phyloP scores from a whole-genome alignment of 2,888 invertebrate species.

The Sphecodes monilicornis region DNA sequence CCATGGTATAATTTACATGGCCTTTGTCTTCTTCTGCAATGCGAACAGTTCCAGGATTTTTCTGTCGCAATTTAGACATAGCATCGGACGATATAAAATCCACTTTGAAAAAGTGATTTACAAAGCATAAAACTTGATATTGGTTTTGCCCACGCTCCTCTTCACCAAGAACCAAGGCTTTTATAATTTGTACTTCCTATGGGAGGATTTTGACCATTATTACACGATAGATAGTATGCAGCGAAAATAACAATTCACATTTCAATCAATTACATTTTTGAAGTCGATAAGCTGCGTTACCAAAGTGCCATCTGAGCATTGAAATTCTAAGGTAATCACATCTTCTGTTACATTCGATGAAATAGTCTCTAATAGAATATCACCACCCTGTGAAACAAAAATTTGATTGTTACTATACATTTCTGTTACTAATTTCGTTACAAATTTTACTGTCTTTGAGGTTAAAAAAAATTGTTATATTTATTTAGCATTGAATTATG shows the following conservation, averaged over 20 bases:
- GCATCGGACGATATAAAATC: constrained; percentile 98
- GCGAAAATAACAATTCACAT: neutral
- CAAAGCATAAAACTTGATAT: constrained; percentile 96
- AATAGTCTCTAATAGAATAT: constrained; percentile 96
- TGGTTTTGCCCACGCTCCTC: constrained; percentile 96
- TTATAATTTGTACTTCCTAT: constrained; percentile 96
- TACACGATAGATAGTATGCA: neutral
- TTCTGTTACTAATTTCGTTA: neutral
- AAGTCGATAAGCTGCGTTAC: constrained; percentile 97
- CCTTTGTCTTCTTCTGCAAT: constrained; percentile 96
- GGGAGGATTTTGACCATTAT: constrained; percentile 63
- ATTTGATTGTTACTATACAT: neutral
- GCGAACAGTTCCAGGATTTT: constrained; percentile 94
- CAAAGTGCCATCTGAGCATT: constrained; percentile 95
- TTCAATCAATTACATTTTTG: constrained; percentile 91
- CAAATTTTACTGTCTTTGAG: constrained; percentile 19
- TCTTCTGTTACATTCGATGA: constrained; percentile 96
- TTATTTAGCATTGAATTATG: neutral
- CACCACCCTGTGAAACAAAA: constrained; percentile 90
- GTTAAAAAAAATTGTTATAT: constrained; percentile 40
- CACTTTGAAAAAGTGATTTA: constrained; percentile 94
- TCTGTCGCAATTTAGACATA: constrained; percentile 97
- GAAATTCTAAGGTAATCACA: constrained; percentile 94
- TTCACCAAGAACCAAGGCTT: constrained; percentile 94
- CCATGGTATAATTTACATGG: constrained; percentile 93